Evolutionary conservation across 2,888 invertebrate species (phyloP), one percentile per base, ranked within the genome.

Genomic region (Creontiades dilutus): DNA sequence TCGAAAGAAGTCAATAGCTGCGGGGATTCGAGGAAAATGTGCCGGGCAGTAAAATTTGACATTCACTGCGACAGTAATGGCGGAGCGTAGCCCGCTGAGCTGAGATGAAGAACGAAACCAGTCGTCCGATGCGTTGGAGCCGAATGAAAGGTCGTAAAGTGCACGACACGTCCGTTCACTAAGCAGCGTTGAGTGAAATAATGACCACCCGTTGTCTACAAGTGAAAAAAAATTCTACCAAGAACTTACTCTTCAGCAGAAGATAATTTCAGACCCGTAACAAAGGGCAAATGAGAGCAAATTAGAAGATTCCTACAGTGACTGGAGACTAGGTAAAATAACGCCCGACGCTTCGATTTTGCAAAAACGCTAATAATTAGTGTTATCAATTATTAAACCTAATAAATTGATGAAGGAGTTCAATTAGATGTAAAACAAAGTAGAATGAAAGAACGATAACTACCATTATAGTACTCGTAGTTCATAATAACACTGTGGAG

Each of bases 41-140:
- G 68, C 23, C 2, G 68, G 23, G 68, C 68, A 68, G 68, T 68
- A 68, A 68, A 68, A 68, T 68, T 68, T 68, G 68, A 68, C 68
- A 68, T 68, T 68, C 68, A 68, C 23, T 68, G 12, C 68, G 68
- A 68, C 68, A 68, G 68, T 68, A 68, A 68, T 68, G 23, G 68
- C 68, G 68, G 68, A 23, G 68, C 23, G 68, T 68, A 27, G 68
- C 23, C 68, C 27, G 68, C 27, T 11, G 68, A 13, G 68, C 27
- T 11, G 68, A 13, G 68, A 23, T 68, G 68, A 68, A 68, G 19
- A 68, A 68, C 68, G 23, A 68, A 68, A 23, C 68, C 68, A 19
- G n/a, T 23, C 23, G 23, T 19, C 27, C 19, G 68, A 68, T 68
- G 23, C 23, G 68, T 68, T 68, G 68, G 68, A 52, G 52, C 14